These are phyloP conservation scores for Hiodon alosoides DNA, from an alignment of 2,113 vertebrate genomes.

Conservation along the genomic window DNA sequence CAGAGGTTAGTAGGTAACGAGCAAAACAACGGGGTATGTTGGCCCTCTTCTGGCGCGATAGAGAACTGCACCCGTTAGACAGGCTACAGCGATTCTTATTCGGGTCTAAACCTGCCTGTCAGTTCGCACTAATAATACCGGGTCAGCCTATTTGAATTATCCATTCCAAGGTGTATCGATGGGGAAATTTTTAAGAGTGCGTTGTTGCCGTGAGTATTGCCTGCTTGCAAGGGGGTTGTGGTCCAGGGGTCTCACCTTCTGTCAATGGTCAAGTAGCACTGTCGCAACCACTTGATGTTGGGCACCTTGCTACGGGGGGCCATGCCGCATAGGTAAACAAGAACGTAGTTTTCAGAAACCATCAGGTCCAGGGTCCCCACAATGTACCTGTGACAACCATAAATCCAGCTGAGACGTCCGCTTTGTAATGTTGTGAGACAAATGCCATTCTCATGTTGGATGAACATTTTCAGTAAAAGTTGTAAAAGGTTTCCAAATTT, in stretches of 20 bases:
- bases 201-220: too few species aligned
- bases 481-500: too few species aligned
- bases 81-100: not conserved
- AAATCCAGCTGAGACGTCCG: not conserved
- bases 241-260: slow-evolving; percentile 35
- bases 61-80: not conserved
- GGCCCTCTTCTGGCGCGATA: slow-evolving; percentile 1
- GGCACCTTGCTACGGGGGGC: slow-evolving; percentile 65
- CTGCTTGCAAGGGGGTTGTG: not conserved
- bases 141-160: too few species aligned
- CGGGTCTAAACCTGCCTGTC: too few species aligned
- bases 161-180: too few species aligned
- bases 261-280: slow-evolving; percentile 67
- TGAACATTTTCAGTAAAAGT: too few species aligned
- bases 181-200: too few species aligned
- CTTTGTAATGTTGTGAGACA: not conserved
- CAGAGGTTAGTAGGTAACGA: not conserved
- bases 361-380: slow-evolving; percentile 71
- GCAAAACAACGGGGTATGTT: not conserved
- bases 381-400: slow-evolving; percentile 57
- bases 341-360: slow-evolving; percentile 67
- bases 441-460: too few species aligned
- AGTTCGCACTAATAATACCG: too few species aligned
- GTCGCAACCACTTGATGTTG: slow-evolving; percentile 66
- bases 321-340: slow-evolving; percentile 69